phyloP scores from a whole-genome alignment of 2,113 vertebrate genomes.

The Lucifuga dentata region DNA sequence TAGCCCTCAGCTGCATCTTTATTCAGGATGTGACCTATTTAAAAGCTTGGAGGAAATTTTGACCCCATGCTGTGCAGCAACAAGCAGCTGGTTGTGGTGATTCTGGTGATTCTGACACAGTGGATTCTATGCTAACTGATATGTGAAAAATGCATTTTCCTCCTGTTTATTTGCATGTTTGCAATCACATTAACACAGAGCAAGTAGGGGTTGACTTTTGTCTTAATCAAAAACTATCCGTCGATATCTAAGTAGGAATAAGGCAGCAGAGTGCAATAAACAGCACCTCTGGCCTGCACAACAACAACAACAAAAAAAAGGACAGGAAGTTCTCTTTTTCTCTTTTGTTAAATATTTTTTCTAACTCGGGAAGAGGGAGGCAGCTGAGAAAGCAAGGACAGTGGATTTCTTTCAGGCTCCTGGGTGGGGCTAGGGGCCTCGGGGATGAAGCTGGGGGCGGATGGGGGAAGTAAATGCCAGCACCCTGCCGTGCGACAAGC shows the following conservation, averaged over 20 bases:
- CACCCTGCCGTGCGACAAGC: slow-evolving; percentile 70
- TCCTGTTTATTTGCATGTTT: neutral
- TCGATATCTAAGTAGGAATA: slow-evolving; percentile 49
- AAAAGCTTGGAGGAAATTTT: slow-evolving; percentile 60
- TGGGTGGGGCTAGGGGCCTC: slow-evolving; percentile 62
- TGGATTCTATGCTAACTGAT: slow-evolving; percentile 34
- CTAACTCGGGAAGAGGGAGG: slow-evolving; percentile 63
- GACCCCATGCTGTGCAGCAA: slow-evolving; percentile 61
- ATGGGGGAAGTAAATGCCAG: slow-evolving; percentile 78
- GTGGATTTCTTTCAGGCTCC: slow-evolving; percentile 67
- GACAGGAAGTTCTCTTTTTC: slow-evolving; percentile 66
- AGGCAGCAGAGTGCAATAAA: slow-evolving; percentile 64
- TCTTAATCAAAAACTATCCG: slow-evolving; percentile 30
- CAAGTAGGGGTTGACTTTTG: slow-evolving; percentile 11
- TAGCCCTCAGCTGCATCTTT: slow-evolving; percentile 43
- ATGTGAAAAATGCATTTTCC: slow-evolving; percentile 24
- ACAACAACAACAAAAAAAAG: slow-evolving; percentile 64
- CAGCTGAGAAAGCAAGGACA: slow-evolving; percentile 76
- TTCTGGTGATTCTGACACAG: slow-evolving; percentile 39
- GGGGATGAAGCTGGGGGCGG: slow-evolving; percentile 60
- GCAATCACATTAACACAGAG: neutral
- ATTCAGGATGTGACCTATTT: slow-evolving; percentile 65
- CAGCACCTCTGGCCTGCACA: slow-evolving; percentile 58
- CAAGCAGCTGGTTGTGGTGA: slow-evolving; percentile 64
- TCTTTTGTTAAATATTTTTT: slow-evolving; percentile 59